Evolutionary conservation across 2,797 vertebrate species (phyloP), one percentile per base, ranked within the genome.

Genomic region (Microctenopoma lineatum): DNA sequence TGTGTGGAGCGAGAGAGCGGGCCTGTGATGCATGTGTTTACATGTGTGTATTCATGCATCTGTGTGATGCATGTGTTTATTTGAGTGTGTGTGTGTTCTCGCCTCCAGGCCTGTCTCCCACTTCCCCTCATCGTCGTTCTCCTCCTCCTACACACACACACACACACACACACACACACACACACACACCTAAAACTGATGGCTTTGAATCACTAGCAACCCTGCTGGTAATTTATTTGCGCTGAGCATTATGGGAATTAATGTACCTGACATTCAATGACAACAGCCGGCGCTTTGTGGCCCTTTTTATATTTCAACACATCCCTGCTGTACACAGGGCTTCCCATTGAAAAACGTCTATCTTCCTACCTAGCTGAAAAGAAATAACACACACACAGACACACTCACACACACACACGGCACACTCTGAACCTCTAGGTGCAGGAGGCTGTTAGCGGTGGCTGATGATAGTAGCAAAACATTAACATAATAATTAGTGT

Each of bases 401-500:
- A 53, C 68, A 73, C 75, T 66, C 70, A 52, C 64, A 66, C 78
- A 73, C 68, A 61, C 67, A 52, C 75, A 38, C 66, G 18, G 71
- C 74, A 63, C 75, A 77, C 86, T 78, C 94, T 96, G 97, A 98
- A 98, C 96, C 97, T 98, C 96, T 98, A 96, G 97, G 97, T 98
- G 94, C 97, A 96, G 94, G 95, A 97, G 97, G 96, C 97, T 97
- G 97, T 99, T 98, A 97, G 96, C 96, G 93, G 94, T 95, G 96
- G 95, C 96, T 98, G 97, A 98, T 98, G 97, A 98, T 98, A 97
- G 98, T 96, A 97, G 96, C 96, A 96, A 98, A 99, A 99, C 97
- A 99, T 99, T 99, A 99, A 99, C 98, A 98, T 99, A 99, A 99
- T 99, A 99, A 99, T 99, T 98, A 99, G 98, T 97, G 97, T 98